Base-by-base conservation (phyloP, 2,113 vertebrate species). In the Thamnaconus septentrionalis region DNA sequence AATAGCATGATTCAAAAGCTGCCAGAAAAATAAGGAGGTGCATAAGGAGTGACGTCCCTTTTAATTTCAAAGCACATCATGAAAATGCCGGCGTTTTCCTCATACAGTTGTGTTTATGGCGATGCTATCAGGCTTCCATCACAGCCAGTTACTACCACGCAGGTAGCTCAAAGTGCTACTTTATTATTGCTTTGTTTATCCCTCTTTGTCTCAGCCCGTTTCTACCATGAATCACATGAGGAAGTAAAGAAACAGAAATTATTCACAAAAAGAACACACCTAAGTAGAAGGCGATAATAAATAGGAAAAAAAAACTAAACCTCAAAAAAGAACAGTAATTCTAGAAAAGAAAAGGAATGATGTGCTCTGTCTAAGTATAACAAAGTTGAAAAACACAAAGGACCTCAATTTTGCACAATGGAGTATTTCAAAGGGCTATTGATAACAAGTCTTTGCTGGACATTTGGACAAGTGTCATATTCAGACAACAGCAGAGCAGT, bases 391-490 rank as follows among this genome's bases (percentile, higher is more conserved):
- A 31, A 31, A 31, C 18, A 80, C 77, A 56, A 8, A 61, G 31
- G 48, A 81, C 43, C 70, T 56, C 54, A 75, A 73, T 11, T 46
- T 40, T 46, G 42, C 52, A 50, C 50, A 31, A n/a, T 51, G 12
- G 5, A 11, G 64, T 18, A 18, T 56, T 71, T 45, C 57, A 80
- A 75, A 41, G 62, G 71, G 44, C 46, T 52, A 61, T 52, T 18
- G 12, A 45, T 6, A 45, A 7, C 69, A 61, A 77, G 52, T 61
- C 78, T 57, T 39, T 57, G 39, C 65, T 60, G 41, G 53, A 12
- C 49, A 64, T 83, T 82, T 75, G 72, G 56, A 83, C 73, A 75
- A 69, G 42, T 56, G 68, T 78, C 56, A 69, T 70, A 61, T 64
- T 69, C 42, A 74, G 42, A 72, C 61, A 69, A 78, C 62, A 73